phyloP scores from a whole-genome alignment of 2,888 invertebrate species.

The Orchestes rusci region DNA sequence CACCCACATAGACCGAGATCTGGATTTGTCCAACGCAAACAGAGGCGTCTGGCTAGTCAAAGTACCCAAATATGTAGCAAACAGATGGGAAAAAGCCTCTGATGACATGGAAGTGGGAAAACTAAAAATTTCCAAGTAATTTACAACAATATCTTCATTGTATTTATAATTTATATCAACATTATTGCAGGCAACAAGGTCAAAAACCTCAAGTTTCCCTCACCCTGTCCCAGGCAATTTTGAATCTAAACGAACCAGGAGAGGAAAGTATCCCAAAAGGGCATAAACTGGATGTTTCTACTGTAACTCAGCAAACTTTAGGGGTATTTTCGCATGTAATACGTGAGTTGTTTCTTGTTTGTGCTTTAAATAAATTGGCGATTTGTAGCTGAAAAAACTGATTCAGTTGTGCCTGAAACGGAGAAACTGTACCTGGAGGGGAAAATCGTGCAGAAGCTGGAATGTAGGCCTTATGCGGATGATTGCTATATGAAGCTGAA shows the following conservation, averaged over 20 bases:
- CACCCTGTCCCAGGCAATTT: conserved; percentile 70
- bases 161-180: background rate
- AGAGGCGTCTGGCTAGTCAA: conserved; percentile 96
- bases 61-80: conserved; percentile 92
- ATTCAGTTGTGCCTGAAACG: conserved; percentile 64
- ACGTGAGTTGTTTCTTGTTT: conserved; percentile 51
- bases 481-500: conserved; percentile 87
- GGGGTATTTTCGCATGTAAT: conserved; percentile 85
- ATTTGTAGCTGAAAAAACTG: conserved; percentile 52
- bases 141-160: conserved; percentile 5
- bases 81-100: conserved; percentile 90
- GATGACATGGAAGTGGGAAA: conserved; percentile 91
- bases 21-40: conserved; percentile 82
- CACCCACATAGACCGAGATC: conserved; percentile 64
- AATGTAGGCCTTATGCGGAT: conserved; percentile 86
- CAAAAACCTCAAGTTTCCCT: conserved; percentile 84
- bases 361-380: background rate
- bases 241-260: conserved; percentile 68
- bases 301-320: conserved; percentile 83
- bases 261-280: conserved; percentile 84
- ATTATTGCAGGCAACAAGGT: conserved; percentile 50
- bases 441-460: conserved; percentile 90
- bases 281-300: conserved; percentile 85
- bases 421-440: conserved; percentile 89
- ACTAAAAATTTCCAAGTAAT: conserved; percentile 73